Percentiles rank a stretch among this genome's conserved stretches.
Evolutionary conservation across 1,140 invertebrate genomes (phyloP).

Genomic region (Drosophila lacteicornis): DNA sequence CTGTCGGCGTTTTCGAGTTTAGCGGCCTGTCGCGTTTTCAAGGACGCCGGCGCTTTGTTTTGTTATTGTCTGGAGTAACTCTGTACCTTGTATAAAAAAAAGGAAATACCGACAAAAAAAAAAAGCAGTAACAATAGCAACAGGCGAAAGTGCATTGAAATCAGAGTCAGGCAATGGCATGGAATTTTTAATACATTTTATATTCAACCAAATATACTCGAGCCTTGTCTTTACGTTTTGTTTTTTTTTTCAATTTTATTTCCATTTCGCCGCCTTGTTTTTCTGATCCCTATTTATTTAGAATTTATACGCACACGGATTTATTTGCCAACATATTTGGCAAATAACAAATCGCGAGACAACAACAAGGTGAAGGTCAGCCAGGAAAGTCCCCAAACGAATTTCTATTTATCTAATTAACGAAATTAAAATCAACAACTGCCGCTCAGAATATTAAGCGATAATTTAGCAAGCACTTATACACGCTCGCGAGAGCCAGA

Average conservation of each 20-base stretch:
- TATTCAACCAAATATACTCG: conserved; percentile 42
- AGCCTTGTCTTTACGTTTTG: conserved; percentile 32
- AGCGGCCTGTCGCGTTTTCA: conserved; percentile 74
- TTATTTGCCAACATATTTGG: conserved; percentile 53
- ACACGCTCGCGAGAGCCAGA: conserved; percentile 12
- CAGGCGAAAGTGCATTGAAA: conserved; percentile 68
- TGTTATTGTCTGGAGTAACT: conserved; percentile 75
- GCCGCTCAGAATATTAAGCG: conserved; percentile 63
- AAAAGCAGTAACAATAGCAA: conserved; percentile 7
- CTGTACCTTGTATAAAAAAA: conserved; percentile 23
- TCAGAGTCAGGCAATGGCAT: conserved; percentile 50
- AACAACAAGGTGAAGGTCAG: conserved; percentile 26
- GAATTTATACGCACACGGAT: conserved; percentile 58
- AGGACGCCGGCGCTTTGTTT: conserved; percentile 72
- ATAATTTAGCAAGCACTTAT: conserved; percentile 62
- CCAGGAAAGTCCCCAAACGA: conserved; percentile 24
- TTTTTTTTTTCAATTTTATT: conserved; percentile 35
- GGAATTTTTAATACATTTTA: conserved; percentile 58
- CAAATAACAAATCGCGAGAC: conserved; percentile 20
- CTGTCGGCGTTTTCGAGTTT: conserved; percentile 60
- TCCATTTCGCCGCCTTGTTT: conserved; percentile 27
- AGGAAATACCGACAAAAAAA: neutral
- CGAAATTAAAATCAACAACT: conserved; percentile 70
- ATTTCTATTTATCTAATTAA: conserved; percentile 76
- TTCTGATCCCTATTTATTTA: conserved; percentile 54